These are phyloP conservation scores for Xiphorhynchus erythropygius DNA, from an alignment of 2,797 vertebrate species.

Conservation along the genomic window DNA sequence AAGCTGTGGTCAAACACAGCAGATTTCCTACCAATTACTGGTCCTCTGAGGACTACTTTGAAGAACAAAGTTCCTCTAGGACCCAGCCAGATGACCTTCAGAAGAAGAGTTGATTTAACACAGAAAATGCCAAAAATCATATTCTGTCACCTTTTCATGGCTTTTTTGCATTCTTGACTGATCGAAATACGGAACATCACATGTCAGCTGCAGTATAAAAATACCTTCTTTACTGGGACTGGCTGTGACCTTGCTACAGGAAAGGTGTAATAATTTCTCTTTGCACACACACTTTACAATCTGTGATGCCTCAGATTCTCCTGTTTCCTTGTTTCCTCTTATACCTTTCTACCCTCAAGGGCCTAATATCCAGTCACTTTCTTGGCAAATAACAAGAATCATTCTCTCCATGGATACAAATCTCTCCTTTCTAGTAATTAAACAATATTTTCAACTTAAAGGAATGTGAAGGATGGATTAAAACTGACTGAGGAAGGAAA, in stretches of 20 bases:
- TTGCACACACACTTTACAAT: neutral
- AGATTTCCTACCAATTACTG: neutral
- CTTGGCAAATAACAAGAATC: neutral
- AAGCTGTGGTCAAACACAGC: neutral
- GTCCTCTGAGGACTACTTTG: neutral
- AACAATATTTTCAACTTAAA: neutral
- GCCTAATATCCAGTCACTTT: neutral
- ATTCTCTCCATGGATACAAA: neutral
- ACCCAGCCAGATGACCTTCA: neutral
- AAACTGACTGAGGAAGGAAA: neutral
- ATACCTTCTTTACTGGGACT: neutral
- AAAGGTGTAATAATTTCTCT: neutral
- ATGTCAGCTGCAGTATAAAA: neutral
- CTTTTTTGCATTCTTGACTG: neutral
- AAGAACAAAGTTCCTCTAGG: neutral
- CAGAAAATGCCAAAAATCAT: neutral
- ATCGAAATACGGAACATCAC: neutral
- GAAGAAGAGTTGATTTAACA: neutral
- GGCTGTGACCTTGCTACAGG: neutral
- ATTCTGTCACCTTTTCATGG: neutral
- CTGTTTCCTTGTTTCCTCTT: neutral
- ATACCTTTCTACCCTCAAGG: neutral
- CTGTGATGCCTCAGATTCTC: neutral
- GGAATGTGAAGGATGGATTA: neutral
- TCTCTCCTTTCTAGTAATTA: slow-evolving; percentile 25